Evolutionary conservation across 30 jellyfish, hydroid and myxozoan genomes (phyloP), one percentile per base, ranked within the genome.

Genomic region (Hydractinia symbiolongicarpus): DNA sequence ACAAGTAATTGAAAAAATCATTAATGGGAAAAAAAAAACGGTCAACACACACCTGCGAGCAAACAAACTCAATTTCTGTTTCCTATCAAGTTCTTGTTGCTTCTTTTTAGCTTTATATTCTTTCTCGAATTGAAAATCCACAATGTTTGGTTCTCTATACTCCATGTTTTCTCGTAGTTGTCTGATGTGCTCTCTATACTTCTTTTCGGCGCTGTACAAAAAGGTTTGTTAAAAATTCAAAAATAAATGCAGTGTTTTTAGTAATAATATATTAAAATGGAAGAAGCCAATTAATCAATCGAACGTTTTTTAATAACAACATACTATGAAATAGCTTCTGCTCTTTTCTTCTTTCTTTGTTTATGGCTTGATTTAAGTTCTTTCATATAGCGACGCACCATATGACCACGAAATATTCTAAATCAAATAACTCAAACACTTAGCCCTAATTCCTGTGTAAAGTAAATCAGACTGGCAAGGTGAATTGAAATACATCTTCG

Each of bases 341-440:
- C 92, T 61, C 93, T 90, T 66, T 84, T 88, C 75, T 82, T 81
- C 61, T 82, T 83, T 53, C 96, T 83, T 52, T 88, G 93, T 72
- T 62, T 83, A 15, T 88, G 93, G 15, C 85, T 64, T 30, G 61
- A 72, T 68, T 77, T 79, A 19, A 82, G 77, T 60, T 79, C 84
- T 20, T 87, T 88, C 55, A 83, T 78, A 68, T 88, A 88, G 44
- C 73, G 78, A 6, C 96, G 88, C 6, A 90, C 96, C 96, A 88
- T 88, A 80, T 88, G 83, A 60, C 96, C 96, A 44, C 96, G 89
- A 67, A 88, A 88, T 53, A 88, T 88, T 61, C 96, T 88, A 64
- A 14, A 62, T 7, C 19, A n/a, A 64, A 30, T 2, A 30, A 30
- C 44, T 30, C 44, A 30, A 30, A 30, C 44, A 30, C 44, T 30